Evolutionary conservation across 2,888 invertebrate species (phyloP).

Genomic region (Protophormia terraenovae): DNA sequence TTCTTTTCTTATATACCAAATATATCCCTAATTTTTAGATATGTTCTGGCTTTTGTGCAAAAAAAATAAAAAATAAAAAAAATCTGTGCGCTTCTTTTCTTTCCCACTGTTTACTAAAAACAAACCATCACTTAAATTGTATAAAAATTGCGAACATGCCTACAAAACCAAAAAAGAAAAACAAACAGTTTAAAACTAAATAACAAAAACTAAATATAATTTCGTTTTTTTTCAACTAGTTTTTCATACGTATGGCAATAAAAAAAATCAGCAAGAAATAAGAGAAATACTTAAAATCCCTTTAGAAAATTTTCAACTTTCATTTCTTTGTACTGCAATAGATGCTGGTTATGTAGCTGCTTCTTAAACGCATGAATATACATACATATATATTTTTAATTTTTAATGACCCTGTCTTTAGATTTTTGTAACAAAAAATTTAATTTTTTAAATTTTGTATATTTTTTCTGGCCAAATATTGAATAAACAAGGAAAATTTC

Average conservation of each 20-base stretch:
- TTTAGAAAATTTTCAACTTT: neutral
- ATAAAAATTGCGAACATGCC: neutral
- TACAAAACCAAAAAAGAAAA: neutral
- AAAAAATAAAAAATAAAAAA: too few species aligned
- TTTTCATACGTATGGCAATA: neutral
- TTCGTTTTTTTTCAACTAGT: neutral
- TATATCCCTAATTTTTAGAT: too few species aligned
- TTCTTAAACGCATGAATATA: neutral
- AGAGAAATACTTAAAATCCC: neutral
- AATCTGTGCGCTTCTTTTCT: neutral
- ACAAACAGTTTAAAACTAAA: neutral
- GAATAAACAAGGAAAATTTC: slow-evolving; percentile 13
- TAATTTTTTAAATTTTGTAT: neutral
- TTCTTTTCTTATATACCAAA: too few species aligned
- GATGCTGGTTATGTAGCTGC: neutral
- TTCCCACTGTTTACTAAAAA: neutral
- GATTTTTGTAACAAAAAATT: slow-evolving; percentile 23
- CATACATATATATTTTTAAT: neutral
- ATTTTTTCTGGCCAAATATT: neutral
- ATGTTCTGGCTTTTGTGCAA: too few species aligned
- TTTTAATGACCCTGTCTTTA: slow-evolving; percentile 34
- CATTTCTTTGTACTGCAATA: too few species aligned
- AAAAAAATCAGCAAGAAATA: neutral
- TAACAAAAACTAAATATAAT: neutral
- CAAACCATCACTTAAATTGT: neutral